Evolutionary conservation across 2,113 vertebrate species (phyloP).

Genomic region (Coracopsis vasa): DNA sequence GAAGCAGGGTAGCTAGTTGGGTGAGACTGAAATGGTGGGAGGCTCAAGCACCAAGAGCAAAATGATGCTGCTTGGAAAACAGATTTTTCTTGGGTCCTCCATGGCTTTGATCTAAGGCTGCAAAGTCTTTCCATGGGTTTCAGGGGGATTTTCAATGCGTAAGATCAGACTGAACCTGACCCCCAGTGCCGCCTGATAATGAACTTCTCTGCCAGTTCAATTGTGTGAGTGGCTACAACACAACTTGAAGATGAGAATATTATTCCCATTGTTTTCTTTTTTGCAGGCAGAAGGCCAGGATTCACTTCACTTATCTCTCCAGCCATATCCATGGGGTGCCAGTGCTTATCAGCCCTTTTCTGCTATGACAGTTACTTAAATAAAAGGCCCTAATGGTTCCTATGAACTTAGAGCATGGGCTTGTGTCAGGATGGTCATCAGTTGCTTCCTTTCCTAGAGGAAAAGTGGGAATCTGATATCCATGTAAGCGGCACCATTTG

Average conservation of each 20-base stretch:
- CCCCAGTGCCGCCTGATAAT: fast-evolving
- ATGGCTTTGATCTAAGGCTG: background rate
- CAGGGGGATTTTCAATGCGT: background rate
- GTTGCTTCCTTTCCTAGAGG: background rate
- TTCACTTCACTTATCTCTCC: background rate
- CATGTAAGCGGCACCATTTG: background rate
- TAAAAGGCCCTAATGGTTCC: background rate
- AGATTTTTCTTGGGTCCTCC: background rate
- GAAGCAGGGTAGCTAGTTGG: background rate
- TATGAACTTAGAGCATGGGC: background rate
- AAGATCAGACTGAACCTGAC: background rate
- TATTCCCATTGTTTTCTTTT: background rate
- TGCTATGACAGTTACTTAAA: background rate
- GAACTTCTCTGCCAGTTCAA: background rate
- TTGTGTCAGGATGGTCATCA: background rate
- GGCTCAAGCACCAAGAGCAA: background rate
- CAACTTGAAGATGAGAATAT: background rate
- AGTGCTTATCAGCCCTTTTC: background rate
- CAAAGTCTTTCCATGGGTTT: fast-evolving
- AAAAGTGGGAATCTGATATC: background rate
- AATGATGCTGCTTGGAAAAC: background rate
- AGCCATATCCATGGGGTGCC: background rate
- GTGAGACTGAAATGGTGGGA: background rate
- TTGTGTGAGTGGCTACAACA: fast-evolving
- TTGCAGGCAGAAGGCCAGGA: background rate